Conservation (phyloP, 2,888 invertebrate species). For the Leptothorax acervorum region DNA sequence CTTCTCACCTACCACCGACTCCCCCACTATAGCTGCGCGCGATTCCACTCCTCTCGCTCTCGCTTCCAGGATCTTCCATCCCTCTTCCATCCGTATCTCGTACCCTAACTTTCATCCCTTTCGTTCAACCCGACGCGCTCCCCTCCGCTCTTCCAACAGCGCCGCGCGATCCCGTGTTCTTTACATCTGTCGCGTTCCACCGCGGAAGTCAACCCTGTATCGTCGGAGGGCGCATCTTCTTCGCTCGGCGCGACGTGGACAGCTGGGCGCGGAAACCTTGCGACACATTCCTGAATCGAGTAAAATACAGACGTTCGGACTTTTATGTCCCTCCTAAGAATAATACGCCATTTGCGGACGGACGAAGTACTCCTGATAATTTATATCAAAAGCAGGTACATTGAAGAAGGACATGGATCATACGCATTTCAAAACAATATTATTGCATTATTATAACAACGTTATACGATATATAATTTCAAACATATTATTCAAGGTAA, state of each 20-base stretch:
- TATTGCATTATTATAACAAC: conserved; percentile 1
- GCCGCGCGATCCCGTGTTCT: conserved; percentile 53
- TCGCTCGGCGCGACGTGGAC: conserved; percentile 30
- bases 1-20: conserved; percentile 32
- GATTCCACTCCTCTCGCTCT: conserved; percentile 37
- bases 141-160: conserved; percentile 43
- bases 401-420: neutral
- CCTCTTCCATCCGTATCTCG: conserved; percentile 30
- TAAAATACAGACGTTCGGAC: neutral
- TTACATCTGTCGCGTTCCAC: conserved; percentile 51
- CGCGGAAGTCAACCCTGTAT: conserved; percentile 64
- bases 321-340: neutral
- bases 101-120: conserved; percentile 28
- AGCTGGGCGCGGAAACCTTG: conserved; percentile 35
- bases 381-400: neutral
- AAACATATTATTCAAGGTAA: neutral
- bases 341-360: neutral
- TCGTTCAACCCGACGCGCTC: conserved; percentile 25
- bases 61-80: conserved; percentile 27
- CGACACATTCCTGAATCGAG: neutral
- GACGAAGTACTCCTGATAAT: neutral
- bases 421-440: neutral
- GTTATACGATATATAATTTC: neutral
- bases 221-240: conserved; percentile 56
- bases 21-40: neutral